These are phyloP conservation scores for Podiceps cristatus DNA, from an alignment of 2,113 vertebrate genomes.

Conservation along the genomic window DNA sequence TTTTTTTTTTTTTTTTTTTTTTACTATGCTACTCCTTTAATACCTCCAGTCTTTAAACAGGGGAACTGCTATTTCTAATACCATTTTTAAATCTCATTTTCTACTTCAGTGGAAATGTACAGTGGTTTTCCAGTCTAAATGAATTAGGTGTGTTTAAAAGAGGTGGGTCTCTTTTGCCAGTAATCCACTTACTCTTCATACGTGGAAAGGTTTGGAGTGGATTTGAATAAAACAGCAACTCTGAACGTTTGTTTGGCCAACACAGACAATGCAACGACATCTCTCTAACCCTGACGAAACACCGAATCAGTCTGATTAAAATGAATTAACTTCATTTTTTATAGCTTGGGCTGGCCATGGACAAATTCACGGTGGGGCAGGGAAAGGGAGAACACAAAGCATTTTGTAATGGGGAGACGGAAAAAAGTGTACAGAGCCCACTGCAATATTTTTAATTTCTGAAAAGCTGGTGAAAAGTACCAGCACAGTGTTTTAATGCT, in stretches of 20 bases:
- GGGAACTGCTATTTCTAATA: not conserved
- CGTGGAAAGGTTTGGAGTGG: not conserved
- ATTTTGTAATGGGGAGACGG: not conserved
- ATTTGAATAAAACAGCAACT: not conserved
- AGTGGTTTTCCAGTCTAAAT: not conserved
- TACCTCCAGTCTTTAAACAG: not conserved
- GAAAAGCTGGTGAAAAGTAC: not conserved
- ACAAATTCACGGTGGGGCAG: not conserved
- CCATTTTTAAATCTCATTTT: not conserved
- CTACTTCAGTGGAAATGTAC: not conserved
- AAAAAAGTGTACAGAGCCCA: not conserved
- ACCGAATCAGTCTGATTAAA: not conserved
- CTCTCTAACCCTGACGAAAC: not conserved
- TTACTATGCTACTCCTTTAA: not conserved
- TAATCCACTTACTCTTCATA: not conserved
- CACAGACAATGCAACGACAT: accelerated
- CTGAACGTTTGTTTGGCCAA: not conserved
- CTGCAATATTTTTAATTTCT: not conserved
- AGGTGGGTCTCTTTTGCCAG: not conserved
- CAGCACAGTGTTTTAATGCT: not conserved
- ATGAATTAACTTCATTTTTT: not conserved
- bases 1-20: too few relatives aligned
- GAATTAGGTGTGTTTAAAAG: not conserved
- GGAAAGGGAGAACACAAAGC: not conserved
- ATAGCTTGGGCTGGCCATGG: not conserved